Conservation (phyloP, 2,888 invertebrate genomes). For the Hirtodrosophila histrioides region DNA sequence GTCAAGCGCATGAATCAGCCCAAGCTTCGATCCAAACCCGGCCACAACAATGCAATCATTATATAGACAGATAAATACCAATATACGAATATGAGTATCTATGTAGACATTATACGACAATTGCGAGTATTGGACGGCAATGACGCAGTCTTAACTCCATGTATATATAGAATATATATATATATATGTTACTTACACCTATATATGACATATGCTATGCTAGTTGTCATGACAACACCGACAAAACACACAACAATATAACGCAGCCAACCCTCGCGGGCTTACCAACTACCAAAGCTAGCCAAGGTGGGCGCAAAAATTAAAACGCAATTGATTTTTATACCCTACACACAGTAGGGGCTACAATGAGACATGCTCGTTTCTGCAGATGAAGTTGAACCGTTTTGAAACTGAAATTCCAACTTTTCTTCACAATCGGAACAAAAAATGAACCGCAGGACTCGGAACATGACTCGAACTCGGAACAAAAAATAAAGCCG, state of each 20-base stretch:
- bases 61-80: constrained; percentile 15
- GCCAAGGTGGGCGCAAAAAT: constrained; percentile 57
- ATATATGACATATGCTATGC: constrained; percentile 50
- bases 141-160: constrained; percentile 55
- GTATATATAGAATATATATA: constrained; percentile 16
- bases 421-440: too few species aligned
- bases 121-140: constrained; percentile 31
- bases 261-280: constrained; percentile 50
- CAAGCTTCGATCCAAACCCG: constrained; percentile 27
- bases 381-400: too few species aligned
- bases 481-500: too few species aligned
- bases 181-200: constrained; percentile 8
- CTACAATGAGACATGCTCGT: not conserved
- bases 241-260: constrained; percentile 40
- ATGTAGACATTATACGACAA: constrained; percentile 30
- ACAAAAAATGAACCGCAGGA: too few species aligned
- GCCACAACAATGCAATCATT: constrained; percentile 45
- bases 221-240: constrained; percentile 61
- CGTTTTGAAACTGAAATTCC: too few species aligned
- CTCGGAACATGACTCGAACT: too few species aligned
- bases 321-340: constrained; percentile 65
- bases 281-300: constrained; percentile 32
- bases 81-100: constrained; percentile 19
- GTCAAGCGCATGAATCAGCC: constrained; percentile 55
- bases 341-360: constrained; percentile 32